Conservation (phyloP, 2,888 invertebrate genomes). For the Urechis unicinctus region DNA sequence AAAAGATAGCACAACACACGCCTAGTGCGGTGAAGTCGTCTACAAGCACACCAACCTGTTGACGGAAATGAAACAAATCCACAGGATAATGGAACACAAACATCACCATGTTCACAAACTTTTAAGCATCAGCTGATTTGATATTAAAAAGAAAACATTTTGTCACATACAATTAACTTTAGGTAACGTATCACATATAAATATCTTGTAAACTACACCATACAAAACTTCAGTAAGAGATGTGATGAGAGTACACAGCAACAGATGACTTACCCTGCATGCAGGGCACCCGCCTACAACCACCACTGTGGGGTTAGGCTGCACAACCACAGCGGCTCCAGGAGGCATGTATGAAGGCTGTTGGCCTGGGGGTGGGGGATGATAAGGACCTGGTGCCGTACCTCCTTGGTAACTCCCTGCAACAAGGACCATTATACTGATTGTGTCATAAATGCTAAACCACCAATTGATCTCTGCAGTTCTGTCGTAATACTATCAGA, state of each 20-base stretch:
- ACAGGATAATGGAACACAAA: not conserved
- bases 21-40: constrained; percentile 82
- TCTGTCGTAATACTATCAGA: too few relatives aligned
- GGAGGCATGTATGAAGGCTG: not conserved
- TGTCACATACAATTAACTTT: too few relatives aligned
- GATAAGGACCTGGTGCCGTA: not conserved
- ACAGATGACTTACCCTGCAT: constrained; percentile 61
- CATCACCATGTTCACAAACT: not conserved
- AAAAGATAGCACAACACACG: constrained; percentile 74
- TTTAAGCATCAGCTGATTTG: not conserved
- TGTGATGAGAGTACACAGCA: not conserved
- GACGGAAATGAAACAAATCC: not conserved
- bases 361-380: not conserved
- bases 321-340: not conserved
- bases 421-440: too few relatives aligned
- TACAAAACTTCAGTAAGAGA: too few relatives aligned
- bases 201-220: too few relatives aligned
- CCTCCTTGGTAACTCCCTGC: not conserved
- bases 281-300: constrained; percentile 82
- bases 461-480: too few relatives aligned
- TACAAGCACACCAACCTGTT: constrained; percentile 72
- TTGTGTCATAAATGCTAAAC: too few relatives aligned
- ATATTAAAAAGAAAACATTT: too few relatives aligned
- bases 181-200: too few relatives aligned
- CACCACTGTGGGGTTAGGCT: constrained; percentile 56